Conservation (phyloP, 2,797 vertebrate species). For the Neostethus bicornis region DNA sequence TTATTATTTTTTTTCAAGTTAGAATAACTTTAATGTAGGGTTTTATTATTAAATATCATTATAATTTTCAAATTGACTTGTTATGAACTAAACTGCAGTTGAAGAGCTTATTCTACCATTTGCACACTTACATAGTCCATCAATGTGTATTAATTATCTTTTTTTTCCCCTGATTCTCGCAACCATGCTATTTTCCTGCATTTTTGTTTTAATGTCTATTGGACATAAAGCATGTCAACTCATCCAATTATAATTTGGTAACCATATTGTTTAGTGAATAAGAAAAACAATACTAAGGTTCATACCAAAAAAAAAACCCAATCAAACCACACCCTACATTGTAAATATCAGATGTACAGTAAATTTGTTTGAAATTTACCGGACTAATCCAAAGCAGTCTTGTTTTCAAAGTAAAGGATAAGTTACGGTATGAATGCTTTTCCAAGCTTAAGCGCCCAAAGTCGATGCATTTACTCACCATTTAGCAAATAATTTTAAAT, state of each 20-base stretch:
- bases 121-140: background rate
- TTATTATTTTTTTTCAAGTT: too few relatives aligned
- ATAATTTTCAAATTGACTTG: too few relatives aligned
- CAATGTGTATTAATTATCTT: background rate
- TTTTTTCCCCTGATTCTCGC: background rate
- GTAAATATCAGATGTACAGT: background rate
- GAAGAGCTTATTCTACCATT: background rate
- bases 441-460: too few relatives aligned
- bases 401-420: slow-evolving; percentile 21
- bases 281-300: background rate
- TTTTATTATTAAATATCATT: background rate
- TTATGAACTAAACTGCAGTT: too few relatives aligned
- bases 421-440: too few relatives aligned
- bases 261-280: too few relatives aligned
- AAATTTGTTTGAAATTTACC: too few relatives aligned
- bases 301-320: background rate
- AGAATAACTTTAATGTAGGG: background rate
- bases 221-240: background rate
- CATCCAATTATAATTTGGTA: background rate
- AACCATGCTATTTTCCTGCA: background rate
- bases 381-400: slow-evolving; percentile 1
- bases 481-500: slow-evolving; percentile 16
- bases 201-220: background rate
- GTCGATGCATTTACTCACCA: slow-evolving; percentile 28
- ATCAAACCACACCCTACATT: background rate